Percentiles rank a stretch among this genome's conserved stretches.
Conservation (phyloP, 2,113 vertebrate species). For the Clarias batrachus region DNA sequence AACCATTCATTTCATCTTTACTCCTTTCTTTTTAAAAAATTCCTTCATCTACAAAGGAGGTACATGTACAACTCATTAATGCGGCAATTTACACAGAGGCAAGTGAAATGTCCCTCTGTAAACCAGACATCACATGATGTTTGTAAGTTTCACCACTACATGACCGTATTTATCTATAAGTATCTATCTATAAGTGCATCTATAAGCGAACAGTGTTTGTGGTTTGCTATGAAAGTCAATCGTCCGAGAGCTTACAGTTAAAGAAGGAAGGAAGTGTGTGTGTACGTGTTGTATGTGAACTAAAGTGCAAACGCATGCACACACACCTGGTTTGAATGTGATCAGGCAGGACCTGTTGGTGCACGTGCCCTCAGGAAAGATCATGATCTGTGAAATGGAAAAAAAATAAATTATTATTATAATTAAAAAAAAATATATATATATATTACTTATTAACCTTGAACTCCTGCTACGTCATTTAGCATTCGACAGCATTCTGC, state of each 20-base stretch:
- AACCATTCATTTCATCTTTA: neutral
- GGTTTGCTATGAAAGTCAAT: neutral
- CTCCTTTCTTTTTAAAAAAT: no score
- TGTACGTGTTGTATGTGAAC: neutral
- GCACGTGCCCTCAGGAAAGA: conserved; percentile 98
- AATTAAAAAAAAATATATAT: no score
- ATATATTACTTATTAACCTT: no score
- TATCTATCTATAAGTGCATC: no score
- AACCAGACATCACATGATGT: no score
- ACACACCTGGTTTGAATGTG: conserved; percentile 96
- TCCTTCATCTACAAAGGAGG: no score
- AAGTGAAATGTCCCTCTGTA: no score
- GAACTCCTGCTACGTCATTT: neutral
- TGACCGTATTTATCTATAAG: no score
- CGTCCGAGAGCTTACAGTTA: neutral
- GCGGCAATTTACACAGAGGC: no score
- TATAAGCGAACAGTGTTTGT: neutral
- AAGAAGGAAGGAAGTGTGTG: neutral
- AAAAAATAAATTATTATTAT: no score
- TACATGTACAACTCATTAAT: no score
- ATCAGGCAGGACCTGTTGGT: conserved; percentile 98
- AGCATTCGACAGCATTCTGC: neutral
- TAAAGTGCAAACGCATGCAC: neutral
- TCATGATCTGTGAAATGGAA: conserved; percentile 85
- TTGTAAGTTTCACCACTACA: no score